Evolutionary conservation across 1,140 invertebrate genomes (phyloP).

Genomic region (Physella acuta): DNA sequence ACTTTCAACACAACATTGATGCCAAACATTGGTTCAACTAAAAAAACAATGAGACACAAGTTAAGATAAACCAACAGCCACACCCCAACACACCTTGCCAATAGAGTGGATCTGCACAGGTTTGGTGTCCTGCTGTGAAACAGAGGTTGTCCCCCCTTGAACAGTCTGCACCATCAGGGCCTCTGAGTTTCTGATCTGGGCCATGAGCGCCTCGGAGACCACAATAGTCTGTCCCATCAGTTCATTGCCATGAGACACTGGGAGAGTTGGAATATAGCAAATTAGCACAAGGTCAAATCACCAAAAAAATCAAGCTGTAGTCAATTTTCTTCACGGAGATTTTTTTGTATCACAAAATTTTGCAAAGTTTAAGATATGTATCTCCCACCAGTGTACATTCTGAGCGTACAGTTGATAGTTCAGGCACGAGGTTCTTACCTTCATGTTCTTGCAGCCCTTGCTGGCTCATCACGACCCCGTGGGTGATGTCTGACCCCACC

Average conservation of each 20-base stretch:
- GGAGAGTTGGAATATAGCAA: neutral
- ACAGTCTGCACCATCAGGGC: conserved; percentile 14
- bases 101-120: conserved; percentile 39
- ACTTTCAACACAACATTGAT: too few species aligned
- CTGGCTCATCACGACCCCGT: conserved; percentile 1
- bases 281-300: too few species aligned
- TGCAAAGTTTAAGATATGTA: too few species aligned
- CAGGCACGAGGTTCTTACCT: too few species aligned
- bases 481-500: conserved; percentile 7
- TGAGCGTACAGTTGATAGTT: too few species aligned
- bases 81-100: conserved; percentile 30
- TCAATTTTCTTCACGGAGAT: too few species aligned
- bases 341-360: too few species aligned
- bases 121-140: neutral
- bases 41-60: too few species aligned
- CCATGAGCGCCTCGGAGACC: conserved; percentile 16
- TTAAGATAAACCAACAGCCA: too few species aligned
- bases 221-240: conserved; percentile 6
- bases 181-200: conserved; percentile 10
- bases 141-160: neutral
- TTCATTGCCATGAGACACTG: neutral
- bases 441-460: neutral
- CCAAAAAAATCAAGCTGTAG: too few species aligned
- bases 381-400: too few species aligned
- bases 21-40: too few species aligned